Conservation (phyloP, 2,888 invertebrate genomes). For the Ommatoiulus sabulosus region DNA sequence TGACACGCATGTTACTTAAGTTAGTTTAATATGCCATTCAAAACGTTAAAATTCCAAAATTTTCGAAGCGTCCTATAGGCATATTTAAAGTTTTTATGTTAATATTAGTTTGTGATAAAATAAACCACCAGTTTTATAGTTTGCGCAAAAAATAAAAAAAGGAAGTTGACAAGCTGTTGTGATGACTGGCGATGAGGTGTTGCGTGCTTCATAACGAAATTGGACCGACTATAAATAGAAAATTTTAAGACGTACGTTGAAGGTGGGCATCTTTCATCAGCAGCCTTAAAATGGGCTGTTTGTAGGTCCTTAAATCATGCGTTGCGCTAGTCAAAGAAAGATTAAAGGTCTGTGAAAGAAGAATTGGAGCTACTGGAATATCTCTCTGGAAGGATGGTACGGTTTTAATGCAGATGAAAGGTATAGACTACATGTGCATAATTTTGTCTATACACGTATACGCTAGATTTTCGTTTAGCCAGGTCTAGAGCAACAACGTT, state of each 20-base stretch:
- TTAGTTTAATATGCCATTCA: neutral
- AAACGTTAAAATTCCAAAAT: neutral
- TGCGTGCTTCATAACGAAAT: conserved; percentile 3
- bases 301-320: conserved; percentile 6
- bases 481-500: too few relatives aligned
- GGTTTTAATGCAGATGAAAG: conserved; percentile 13
- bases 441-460: too few relatives aligned
- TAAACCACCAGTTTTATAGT: neutral
- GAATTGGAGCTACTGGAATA: neutral
- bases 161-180: neutral
- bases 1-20: too few relatives aligned
- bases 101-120: neutral
- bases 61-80: neutral
- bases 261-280: conserved; percentile 7
- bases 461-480: too few relatives aligned
- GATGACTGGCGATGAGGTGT: conserved; percentile 38
- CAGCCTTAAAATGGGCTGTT: conserved; percentile 26
- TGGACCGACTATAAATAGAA: neutral
- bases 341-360: neutral
- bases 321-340: neutral
- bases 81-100: too few relatives aligned
- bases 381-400: neutral
- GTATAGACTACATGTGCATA: neutral
- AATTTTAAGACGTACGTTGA: neutral
- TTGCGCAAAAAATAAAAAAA: neutral